These are phyloP conservation scores for Pelosia muscerda DNA, from an alignment of 2,888 invertebrate genomes.

Conservation along the genomic window DNA sequence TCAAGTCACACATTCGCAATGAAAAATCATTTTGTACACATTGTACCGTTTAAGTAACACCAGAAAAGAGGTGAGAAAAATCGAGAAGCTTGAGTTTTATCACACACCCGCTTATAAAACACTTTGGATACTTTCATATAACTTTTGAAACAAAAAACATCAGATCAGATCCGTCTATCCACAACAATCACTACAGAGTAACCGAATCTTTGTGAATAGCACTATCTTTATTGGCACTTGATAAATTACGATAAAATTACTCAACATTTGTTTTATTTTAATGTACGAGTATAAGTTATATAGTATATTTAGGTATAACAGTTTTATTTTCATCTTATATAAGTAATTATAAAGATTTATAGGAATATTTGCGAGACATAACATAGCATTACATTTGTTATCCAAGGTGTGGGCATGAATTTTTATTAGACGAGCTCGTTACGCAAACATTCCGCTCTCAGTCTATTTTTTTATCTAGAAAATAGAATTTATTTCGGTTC, in stretches of 20 bases:
- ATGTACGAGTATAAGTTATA: no score
- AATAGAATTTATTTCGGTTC: conserved; percentile 31
- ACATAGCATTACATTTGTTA: conserved; percentile 35
- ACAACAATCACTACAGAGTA: not conserved
- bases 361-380: conserved; percentile 33
- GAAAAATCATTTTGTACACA: no score
- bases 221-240: no score
- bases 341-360: conserved; percentile 30
- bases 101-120: no score
- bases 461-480: conserved; percentile 26
- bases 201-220: no score
- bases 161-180: not conserved
- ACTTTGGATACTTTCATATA: no score
- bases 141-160: no score
- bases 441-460: conserved; percentile 44
- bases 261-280: not conserved
- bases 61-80: no score
- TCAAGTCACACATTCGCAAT: no score
- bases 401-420: conserved; percentile 31
- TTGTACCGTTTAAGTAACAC: no score
- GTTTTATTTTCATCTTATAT: conserved; percentile 21
- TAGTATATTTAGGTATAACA: no score
- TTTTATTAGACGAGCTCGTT: conserved; percentile 38
- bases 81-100: no score
- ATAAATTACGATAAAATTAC: not conserved